A percentile compares a stretch with the other conserved stretches of the same genome.
phyloP scores from a whole-genome alignment of 2,797 vertebrate genomes.

The Sebastes trivittatus region DNA sequence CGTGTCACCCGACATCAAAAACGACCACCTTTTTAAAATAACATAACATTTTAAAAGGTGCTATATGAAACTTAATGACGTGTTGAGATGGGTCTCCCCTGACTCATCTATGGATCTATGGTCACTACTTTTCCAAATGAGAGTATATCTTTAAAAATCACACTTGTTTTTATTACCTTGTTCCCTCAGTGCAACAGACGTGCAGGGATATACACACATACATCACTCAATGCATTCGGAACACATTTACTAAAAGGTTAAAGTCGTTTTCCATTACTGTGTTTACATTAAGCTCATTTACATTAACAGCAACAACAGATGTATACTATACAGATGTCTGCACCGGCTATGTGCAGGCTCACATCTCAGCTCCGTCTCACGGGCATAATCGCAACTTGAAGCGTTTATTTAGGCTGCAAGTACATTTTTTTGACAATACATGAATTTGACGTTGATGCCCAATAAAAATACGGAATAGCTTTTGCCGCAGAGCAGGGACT shows the following conservation, averaged over 20 bases:
- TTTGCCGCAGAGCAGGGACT: background rate
- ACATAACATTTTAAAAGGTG: background rate
- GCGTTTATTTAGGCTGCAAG: background rate
- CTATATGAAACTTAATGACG: background rate
- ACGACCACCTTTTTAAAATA: background rate
- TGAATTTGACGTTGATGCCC: background rate
- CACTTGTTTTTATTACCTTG: background rate
- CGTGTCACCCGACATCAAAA: background rate
- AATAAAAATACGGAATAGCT: background rate
- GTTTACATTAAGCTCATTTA: background rate
- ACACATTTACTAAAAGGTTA: background rate
- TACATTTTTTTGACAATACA: background rate
- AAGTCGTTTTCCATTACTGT: background rate
- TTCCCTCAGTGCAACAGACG: background rate
- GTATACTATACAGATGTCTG: background rate
- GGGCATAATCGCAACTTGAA: background rate
- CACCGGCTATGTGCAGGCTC: background rate
- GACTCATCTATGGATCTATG: background rate
- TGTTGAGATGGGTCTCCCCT: background rate
- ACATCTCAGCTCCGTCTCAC: background rate
- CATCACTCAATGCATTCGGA: background rate
- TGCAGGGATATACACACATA: background rate
- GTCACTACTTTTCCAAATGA: background rate
- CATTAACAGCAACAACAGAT: background rate
- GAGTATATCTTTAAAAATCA: background rate